phyloP scores from a whole-genome alignment of 2,888 invertebrate genomes.

The Antitype chi region DNA sequence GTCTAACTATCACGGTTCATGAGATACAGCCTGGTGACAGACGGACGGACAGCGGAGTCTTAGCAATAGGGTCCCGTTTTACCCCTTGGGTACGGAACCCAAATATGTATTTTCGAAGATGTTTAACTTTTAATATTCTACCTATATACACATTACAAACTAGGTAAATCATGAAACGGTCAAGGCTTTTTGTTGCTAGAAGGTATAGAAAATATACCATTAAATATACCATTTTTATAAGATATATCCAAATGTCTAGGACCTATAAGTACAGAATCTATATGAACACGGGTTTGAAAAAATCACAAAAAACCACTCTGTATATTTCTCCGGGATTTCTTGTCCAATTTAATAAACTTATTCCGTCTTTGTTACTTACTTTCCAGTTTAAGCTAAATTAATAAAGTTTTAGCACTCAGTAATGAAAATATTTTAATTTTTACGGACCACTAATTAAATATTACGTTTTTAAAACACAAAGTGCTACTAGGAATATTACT shows the following conservation, averaged over 20 bases:
- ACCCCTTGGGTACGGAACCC: too few relatives aligned
- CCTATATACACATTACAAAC: not conserved
- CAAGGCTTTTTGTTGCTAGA: not conserved
- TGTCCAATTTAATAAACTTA: not conserved
- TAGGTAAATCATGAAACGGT: not conserved
- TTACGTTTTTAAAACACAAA: not conserved
- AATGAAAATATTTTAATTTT: slow-evolving; percentile 7
- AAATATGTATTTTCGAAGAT: not conserved
- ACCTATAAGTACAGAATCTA: not conserved
- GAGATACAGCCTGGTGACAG: too few relatives aligned
- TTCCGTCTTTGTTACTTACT: slow-evolving; percentile 5
- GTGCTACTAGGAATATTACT: not conserved
- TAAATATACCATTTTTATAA: not conserved
- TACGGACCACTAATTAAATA: not conserved
- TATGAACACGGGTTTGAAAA: too few relatives aligned
- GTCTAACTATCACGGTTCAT: too few relatives aligned
- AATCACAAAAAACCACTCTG: not conserved
- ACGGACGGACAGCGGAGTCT: too few relatives aligned
- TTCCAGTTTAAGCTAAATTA: slow-evolving; percentile 18
- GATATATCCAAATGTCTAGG: too few relatives aligned
- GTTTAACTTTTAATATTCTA: not conserved
- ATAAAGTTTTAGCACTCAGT: slow-evolving; percentile 17
- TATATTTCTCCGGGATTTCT: not conserved
- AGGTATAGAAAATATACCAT: not conserved
- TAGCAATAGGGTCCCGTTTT: too few relatives aligned